Conservation (phyloP, 2,888 invertebrate genomes). For the Drosophila heteroneura region DNA sequence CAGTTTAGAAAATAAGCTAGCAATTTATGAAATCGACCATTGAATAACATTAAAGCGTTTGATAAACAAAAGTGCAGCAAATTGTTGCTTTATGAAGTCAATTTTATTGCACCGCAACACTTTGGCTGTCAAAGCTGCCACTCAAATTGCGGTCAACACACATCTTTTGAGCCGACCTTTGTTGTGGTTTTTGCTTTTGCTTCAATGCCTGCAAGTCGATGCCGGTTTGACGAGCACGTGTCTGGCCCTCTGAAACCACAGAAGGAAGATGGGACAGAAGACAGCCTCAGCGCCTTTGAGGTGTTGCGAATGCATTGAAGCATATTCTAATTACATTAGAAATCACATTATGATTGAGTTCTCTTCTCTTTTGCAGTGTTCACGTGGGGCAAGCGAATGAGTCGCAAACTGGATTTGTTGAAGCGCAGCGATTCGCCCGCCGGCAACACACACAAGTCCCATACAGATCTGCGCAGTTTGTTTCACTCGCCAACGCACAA, state of each 20-base stretch:
- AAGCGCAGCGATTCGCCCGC: conserved; percentile 87
- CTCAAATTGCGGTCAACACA: conserved; percentile 35
- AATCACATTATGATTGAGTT: conserved; percentile 62
- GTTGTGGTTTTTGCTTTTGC: conserved; percentile 40
- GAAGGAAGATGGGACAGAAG: conserved; percentile 13
- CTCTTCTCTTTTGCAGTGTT: conserved; percentile 86
- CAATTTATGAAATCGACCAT: background rate
- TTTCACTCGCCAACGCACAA: conserved; percentile 79
- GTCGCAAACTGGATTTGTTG: conserved; percentile 91
- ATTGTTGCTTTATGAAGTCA: conserved; percentile 12
- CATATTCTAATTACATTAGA: conserved; percentile 69
- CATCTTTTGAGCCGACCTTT: conserved; percentile 38
- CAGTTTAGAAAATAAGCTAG: background rate
- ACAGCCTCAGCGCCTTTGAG: conserved; percentile 41
- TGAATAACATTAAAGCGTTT: background rate
- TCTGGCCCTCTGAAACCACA: conserved; percentile 21
- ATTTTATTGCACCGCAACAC: conserved; percentile 2
- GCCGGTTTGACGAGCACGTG: conserved; percentile 46
- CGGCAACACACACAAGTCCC: conserved; percentile 86
- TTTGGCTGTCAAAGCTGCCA: conserved; percentile 20
- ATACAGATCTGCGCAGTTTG: conserved; percentile 85
- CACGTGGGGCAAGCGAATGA: conserved; percentile 92
- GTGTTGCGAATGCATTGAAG: conserved; percentile 79
- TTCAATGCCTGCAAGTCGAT: conserved; percentile 34
- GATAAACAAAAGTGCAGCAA: conserved; percentile 1